phyloP scores from a whole-genome alignment of 2,797 vertebrate genomes.

The Phrynocephalus forsythii region DNA sequence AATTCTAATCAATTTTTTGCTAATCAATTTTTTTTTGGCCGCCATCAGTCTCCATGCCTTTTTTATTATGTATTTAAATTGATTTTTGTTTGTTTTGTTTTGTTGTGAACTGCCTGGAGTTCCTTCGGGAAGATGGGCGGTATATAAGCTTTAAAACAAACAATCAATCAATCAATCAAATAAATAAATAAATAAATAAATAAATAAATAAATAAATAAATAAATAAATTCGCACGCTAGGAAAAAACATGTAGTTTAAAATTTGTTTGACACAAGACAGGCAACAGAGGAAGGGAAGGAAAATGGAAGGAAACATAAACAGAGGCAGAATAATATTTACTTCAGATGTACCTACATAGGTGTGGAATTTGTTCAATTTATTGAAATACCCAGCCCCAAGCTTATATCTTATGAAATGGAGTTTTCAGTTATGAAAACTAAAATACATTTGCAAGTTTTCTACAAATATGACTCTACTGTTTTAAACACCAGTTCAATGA shows the following conservation, averaged over 20 bases:
- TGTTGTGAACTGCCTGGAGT: too few relatives aligned
- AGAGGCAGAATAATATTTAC: neutral
- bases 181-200: too few relatives aligned
- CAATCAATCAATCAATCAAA: too few relatives aligned
- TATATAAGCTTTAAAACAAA: too few relatives aligned
- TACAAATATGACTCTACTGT: neutral
- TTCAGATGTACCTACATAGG: neutral
- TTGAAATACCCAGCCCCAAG: neutral
- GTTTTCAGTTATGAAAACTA: neutral
- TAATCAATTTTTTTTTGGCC: too few relatives aligned
- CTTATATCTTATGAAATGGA: neutral
- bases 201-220: too few relatives aligned
- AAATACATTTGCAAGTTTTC: constrained; percentile 1
- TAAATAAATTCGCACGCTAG: too few relatives aligned
- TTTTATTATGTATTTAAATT: too few relatives aligned
- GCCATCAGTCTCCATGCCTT: too few relatives aligned
- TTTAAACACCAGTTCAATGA: neutral
- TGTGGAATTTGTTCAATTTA: neutral
- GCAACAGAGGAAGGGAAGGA: neutral
- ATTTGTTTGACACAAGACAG: neutral
- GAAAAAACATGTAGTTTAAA: neutral
- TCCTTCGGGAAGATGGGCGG: too few relatives aligned
- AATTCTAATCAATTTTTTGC: too few relatives aligned
- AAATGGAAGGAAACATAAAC: neutral
- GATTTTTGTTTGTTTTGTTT: too few relatives aligned